phyloP scores from a whole-genome alignment of 2,113 vertebrate species.

The Polypterus bichir region DNA sequence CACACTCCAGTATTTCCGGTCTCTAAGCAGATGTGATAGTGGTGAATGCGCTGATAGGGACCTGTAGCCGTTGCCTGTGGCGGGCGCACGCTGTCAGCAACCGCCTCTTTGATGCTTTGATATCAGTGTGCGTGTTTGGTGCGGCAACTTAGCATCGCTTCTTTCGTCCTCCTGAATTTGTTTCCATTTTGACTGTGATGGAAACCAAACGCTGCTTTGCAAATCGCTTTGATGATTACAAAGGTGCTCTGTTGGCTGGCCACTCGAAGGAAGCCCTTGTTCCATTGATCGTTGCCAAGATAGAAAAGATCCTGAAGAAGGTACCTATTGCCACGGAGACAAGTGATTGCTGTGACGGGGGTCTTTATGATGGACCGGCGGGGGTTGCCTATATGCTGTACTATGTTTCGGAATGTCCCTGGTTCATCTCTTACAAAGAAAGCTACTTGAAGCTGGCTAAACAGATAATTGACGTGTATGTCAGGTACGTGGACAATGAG shows the following conservation, averaged over 20 bases:
- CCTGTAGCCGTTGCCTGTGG: too few relatives aligned
- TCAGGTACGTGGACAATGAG: conserved; percentile 55
- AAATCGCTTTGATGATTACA: conserved; percentile 72
- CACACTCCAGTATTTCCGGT: too few relatives aligned
- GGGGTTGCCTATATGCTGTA: conserved; percentile 78
- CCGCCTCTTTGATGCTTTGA: too few relatives aligned
- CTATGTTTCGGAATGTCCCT: conserved; percentile 64
- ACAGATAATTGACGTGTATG: conserved; percentile 64
- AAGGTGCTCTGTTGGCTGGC: conserved; percentile 51
- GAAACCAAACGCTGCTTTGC: conserved; percentile 70
- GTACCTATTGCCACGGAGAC: conserved; percentile 29
- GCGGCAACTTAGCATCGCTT: too few relatives aligned
- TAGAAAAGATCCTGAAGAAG: conserved; percentile 60
- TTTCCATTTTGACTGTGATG: conserved; percentile 33
- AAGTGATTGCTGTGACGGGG: conserved; percentile 50
- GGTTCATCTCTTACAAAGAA: conserved; percentile 55
- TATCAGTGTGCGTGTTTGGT: too few relatives aligned
- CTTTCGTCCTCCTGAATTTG: too few relatives aligned
- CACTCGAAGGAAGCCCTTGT: conserved; percentile 47
- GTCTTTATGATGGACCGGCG: conserved; percentile 65
- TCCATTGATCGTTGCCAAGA: conserved; percentile 51
- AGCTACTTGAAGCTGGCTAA: conserved; percentile 60
- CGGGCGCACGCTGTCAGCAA: too few relatives aligned
- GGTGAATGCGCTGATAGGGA: too few relatives aligned
- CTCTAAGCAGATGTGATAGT: too few relatives aligned